Base-by-base conservation (phyloP, 2,888 invertebrate species). In the Tinea pellionella region DNA sequence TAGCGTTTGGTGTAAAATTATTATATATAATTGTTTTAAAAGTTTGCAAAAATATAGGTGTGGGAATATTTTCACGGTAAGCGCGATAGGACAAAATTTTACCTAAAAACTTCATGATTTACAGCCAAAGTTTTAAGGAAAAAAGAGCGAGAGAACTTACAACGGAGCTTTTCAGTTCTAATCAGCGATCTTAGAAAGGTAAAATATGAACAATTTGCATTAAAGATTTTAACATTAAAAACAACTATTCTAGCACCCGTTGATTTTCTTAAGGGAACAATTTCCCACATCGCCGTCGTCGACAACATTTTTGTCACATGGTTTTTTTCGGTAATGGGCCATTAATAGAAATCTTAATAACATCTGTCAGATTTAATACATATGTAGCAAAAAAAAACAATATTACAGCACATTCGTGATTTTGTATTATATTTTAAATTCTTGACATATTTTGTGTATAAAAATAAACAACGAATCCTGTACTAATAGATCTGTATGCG, bases 281-380 rank as follows among this genome's bases (percentile, higher is more conserved):
- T 62, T 80, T 83, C 83, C 80, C 80, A 83, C 80, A 77, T 70
- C 70, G 62, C 83, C 80, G 80, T 82, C 80, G 78, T 70, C 70
- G 62, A 68, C n/a, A 55, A 18, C 9, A 19, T 9, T n/a, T n/a
- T 18, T 76, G 74, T 80, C 82, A 79, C 72, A 68, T 72, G 72
- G 71, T 71, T 65, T 24, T 24, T 67, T 63, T 61, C n/a, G 68
- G 68, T 69, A 71, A 73, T 71, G 74, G 71, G 68, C 69, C 74
- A 75, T 76, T 75, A 73, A 69, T 64, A 69, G 68, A 71, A 73
- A 70, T 68, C 69, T 67, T 53, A 57, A 60, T 58, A 37, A 60
- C 60, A 51, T 32, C 29, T 66, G 69, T 69, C 70, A 71, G 74
- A 75, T 73, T 72, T 72, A 66, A 67, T 68, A 68, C 75, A 77